A percentile compares a stretch with the other conserved stretches of the same genome.
Conservation (phyloP, 2,888 invertebrate genomes). For the Torymus aiolomorphi region DNA sequence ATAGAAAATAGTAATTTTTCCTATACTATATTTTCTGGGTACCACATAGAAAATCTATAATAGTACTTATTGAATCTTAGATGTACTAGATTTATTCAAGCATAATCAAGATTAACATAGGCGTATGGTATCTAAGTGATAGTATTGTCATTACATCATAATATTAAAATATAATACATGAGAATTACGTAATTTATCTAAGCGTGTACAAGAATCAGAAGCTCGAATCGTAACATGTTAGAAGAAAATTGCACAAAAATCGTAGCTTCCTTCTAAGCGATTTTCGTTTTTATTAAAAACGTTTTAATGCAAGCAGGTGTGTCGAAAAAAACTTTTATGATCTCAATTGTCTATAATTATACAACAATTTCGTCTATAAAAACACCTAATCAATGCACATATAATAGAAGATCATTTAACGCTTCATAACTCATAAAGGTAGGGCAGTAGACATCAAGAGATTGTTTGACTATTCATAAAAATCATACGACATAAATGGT, state of each 20-base stretch:
- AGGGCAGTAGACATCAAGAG: neutral
- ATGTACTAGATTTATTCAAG: conserved; percentile 3
- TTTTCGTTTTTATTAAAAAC: neutral
- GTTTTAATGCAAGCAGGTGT: neutral
- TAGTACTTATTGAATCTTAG: too few relatives aligned
- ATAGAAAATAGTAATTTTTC: too few relatives aligned
- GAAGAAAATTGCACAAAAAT: conserved; percentile 30
- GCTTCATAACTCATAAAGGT: neutral
- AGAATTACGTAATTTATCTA: conserved; percentile 17
- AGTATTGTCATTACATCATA: conserved; percentile 16
- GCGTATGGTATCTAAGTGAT: neutral
- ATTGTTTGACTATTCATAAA: conserved; percentile 8
- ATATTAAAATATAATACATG: conserved; percentile 19
- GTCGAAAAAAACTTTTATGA: conserved; percentile 4
- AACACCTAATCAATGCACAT: conserved; percentile 12
- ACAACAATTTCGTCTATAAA: conserved; percentile 7
- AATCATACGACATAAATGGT: neutral
- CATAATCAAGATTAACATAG: conserved; percentile 30
- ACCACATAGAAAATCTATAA: too few relatives aligned
- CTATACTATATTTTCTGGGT: too few relatives aligned
- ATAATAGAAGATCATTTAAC: conserved; percentile 1
- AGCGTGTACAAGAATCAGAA: neutral
- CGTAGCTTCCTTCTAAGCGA: conserved; percentile 6
- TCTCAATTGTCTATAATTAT: conserved; percentile 6
- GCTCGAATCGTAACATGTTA: conserved; percentile 15